A percentile compares a stretch with the other conserved stretches of the same genome.
These are phyloP conservation scores for Nomada goodeniana DNA, from an alignment of 2,888 invertebrate genomes.

Conservation along the genomic window DNA sequence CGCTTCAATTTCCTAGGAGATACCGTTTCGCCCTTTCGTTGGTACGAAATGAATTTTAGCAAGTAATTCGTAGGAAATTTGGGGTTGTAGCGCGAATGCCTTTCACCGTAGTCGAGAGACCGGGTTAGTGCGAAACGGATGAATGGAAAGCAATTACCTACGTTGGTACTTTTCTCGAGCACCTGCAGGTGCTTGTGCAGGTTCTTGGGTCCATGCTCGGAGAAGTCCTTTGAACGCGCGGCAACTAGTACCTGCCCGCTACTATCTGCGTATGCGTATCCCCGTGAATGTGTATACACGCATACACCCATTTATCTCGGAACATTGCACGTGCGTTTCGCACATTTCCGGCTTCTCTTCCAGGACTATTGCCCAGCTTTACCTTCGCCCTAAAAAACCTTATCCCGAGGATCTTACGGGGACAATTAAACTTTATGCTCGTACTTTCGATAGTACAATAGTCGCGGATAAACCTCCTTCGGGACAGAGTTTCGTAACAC, in stretches of 20 bases:
- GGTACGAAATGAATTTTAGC: constrained; percentile 34
- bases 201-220: constrained; percentile 29
- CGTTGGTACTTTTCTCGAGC: constrained; percentile 55
- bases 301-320: neutral
- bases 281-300: constrained; percentile 4
- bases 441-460: neutral
- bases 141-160: constrained; percentile 67
- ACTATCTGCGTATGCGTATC: neutral
- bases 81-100: neutral
- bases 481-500: too few relatives aligned
- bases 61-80: constrained; percentile 30
- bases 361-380: neutral
- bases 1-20: neutral
- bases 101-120: neutral
- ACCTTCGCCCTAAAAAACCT: neutral
- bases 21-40: neutral
- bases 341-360: neutral
- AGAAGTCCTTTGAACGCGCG: constrained; percentile 22
- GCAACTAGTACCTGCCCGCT: neutral
- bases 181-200: too few relatives aligned
- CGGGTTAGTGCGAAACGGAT: constrained; percentile 33
- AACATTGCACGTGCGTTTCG: constrained; percentile 12
- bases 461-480: neutral
- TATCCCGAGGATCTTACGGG: neutral
- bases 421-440: constrained; percentile 17